phyloP scores from a whole-genome alignment of 2,888 invertebrate species.

The Lycia hirtaria region DNA sequence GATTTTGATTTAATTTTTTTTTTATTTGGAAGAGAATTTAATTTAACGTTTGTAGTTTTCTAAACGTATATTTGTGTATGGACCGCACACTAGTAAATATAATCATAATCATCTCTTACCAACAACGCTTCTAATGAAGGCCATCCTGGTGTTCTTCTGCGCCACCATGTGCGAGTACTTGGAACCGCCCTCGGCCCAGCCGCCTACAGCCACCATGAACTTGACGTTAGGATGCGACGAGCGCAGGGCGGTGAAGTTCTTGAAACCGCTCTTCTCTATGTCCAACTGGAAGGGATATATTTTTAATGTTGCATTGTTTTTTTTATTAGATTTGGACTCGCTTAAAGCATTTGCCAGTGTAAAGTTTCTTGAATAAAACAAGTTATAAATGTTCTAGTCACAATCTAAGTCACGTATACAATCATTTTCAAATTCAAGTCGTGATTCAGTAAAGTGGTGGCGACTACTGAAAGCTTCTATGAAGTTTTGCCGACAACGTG shows the following conservation, averaged over 20 bases:
- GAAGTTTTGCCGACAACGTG: no score
- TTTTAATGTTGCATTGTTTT: neutral
- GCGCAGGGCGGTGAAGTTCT: constrained; percentile 91
- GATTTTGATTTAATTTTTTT: no score
- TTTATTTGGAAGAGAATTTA: no score
- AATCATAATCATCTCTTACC: constrained; percentile 76
- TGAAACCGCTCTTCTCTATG: constrained; percentile 90
- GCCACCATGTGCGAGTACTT: constrained; percentile 94
- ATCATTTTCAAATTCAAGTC: no score
- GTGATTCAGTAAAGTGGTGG: no score
- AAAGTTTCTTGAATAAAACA: no score
- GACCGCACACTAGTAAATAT: no score
- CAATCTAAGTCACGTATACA: no score
- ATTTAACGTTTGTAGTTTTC: neutral
- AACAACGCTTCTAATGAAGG: constrained; percentile 91
- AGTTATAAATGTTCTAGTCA: no score
- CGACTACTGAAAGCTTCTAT: no score
- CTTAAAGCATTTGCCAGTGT: no score
- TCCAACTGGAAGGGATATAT: constrained; percentile 84
- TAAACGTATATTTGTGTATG: neutral
- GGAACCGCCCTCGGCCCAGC: constrained; percentile 95
- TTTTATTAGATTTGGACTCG: no score
- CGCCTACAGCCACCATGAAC: constrained; percentile 93
- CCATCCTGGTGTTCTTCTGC: constrained; percentile 87
- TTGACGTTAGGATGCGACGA: constrained; percentile 90